Conservation (phyloP, 2,888 invertebrate genomes). For the Pemphredon lugubris region DNA sequence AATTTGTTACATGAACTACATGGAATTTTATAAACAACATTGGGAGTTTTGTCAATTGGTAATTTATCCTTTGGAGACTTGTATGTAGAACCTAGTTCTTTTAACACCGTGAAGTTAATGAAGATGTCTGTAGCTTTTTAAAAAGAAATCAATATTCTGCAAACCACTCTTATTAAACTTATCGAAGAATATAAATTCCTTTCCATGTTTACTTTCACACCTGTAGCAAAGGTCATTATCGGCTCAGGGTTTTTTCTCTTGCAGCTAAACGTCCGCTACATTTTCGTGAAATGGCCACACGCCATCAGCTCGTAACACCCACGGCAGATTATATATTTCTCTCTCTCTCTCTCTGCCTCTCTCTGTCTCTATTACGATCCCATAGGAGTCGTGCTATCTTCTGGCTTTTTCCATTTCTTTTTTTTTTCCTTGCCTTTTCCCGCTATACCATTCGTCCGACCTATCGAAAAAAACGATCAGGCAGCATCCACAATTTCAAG, state of each 20-base stretch:
- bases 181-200: no score
- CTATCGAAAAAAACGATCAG: slow-evolving; percentile 50
- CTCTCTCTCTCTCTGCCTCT: neutral
- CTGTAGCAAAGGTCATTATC: neutral
- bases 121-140: no score
- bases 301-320: slow-evolving; percentile 18
- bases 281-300: slow-evolving; percentile 7
- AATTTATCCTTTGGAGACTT: no score
- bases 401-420: slow-evolving; percentile 19
- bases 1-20: no score
- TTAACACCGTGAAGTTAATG: no score
- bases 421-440: neutral
- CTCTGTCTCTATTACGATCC: slow-evolving; percentile 17
- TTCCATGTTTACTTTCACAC: no score
- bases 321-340: slow-evolving; percentile 40
- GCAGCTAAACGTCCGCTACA: neutral
- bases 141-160: no score
- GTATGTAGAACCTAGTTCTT: no score
- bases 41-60: no score
- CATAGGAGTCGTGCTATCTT: slow-evolving; percentile 15
- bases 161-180: no score
- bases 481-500: slow-evolving; percentile 49
- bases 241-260: neutral
- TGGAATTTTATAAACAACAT: no score
- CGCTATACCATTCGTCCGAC: slow-evolving; percentile 28